phyloP scores from a whole-genome alignment of 2,797 vertebrate species.

The Ciconia nigra region DNA sequence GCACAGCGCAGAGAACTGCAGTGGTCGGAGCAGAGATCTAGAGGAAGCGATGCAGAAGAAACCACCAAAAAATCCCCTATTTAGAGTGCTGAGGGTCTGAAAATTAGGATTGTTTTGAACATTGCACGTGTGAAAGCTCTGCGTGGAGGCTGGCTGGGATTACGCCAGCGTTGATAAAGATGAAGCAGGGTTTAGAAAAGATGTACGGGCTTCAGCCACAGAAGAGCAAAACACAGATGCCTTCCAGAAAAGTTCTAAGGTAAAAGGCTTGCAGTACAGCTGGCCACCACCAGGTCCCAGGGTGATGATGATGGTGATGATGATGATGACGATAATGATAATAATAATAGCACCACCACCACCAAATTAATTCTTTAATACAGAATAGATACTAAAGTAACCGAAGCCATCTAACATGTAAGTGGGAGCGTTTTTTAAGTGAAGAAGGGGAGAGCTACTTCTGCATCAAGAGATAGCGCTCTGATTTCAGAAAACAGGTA shows the following conservation, averaged over 20 bases:
- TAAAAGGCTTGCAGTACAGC: neutral
- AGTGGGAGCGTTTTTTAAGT: neutral
- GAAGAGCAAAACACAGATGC: neutral
- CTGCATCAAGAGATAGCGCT: neutral
- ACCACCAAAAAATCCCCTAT: neutral
- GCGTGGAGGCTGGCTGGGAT: neutral
- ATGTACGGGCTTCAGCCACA: neutral
- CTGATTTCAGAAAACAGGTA: neutral
- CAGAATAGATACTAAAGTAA: neutral
- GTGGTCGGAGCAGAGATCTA: fast-evolving
- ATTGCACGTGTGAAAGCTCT: neutral
- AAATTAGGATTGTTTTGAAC: neutral
- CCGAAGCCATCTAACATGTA: neutral
- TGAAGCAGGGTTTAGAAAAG: neutral
- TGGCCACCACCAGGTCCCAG: neutral
- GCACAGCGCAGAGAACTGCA: neutral
- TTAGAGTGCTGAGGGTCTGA: neutral
- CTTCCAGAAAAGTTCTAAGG: neutral
- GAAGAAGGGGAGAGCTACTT: neutral
- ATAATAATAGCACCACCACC: neutral
- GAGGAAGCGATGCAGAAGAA: neutral
- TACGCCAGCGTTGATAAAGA: neutral
- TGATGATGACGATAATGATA: no score
- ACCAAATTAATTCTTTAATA: neutral
- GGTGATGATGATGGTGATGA: neutral